These are phyloP conservation scores for Hypena proboscidalis DNA, from an alignment of 2,888 invertebrate species.

Conservation along the genomic window DNA sequence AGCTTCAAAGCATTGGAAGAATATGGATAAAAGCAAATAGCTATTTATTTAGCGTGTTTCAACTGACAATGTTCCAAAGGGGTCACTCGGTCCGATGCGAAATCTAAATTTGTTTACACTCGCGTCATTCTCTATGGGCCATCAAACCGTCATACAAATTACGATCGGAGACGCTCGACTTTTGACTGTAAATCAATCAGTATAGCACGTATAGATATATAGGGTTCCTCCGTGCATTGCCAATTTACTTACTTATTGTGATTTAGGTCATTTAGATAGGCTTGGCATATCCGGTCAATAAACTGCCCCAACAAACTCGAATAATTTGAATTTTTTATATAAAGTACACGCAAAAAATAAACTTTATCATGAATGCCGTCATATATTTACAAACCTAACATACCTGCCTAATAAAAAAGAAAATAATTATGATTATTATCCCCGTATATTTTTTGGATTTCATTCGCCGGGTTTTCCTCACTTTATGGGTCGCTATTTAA, in stretches of 20 bases:
- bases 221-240: neutral
- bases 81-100: slow-evolving; percentile 30
- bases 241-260: slow-evolving; percentile 2
- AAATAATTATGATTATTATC: too few relatives aligned
- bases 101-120: slow-evolving; percentile 28
- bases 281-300: too few relatives aligned
- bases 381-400: too few relatives aligned
- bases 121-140: slow-evolving; percentile 18
- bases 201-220: too few relatives aligned
- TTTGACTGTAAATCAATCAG: slow-evolving; percentile 20
- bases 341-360: too few relatives aligned
- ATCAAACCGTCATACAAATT: slow-evolving; percentile 24
- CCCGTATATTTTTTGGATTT: too few relatives aligned
- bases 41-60: slow-evolving; percentile 8
- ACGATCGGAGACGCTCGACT: slow-evolving; percentile 12
- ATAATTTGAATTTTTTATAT: too few relatives aligned
- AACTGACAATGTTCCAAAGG: slow-evolving; percentile 17
- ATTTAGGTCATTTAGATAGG: neutral
- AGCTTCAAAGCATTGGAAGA: neutral
- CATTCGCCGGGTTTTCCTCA: too few relatives aligned
- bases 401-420: too few relatives aligned
- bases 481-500: too few relatives aligned
- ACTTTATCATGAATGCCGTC: too few relatives aligned
- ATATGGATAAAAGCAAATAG: slow-evolving; percentile 2
- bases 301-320: too few relatives aligned